Conservation (phyloP, 2,113 vertebrate species). For the Phrynosoma blainvillii region DNA sequence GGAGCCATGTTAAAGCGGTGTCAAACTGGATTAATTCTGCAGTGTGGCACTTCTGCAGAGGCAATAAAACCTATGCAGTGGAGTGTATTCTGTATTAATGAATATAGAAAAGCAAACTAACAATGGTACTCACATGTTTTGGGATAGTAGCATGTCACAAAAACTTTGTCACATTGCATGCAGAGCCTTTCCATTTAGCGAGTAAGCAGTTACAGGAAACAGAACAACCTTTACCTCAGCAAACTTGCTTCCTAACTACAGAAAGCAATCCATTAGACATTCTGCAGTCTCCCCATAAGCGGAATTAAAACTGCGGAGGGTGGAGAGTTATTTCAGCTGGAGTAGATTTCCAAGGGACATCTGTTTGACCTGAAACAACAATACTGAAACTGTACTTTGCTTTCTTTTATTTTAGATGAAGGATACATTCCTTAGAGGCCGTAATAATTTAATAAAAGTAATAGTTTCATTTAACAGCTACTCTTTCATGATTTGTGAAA, state of each 20-base stretch:
- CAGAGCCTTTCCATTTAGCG: constrained; percentile 49
- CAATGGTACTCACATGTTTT: not conserved
- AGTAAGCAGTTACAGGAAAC: constrained; percentile 49
- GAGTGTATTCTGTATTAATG: not conserved
- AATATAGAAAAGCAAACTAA: constrained; percentile 15
- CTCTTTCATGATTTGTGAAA: constrained; percentile 21
- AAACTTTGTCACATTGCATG: constrained; percentile 46
- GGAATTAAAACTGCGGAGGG: not conserved
- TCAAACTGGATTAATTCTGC: not conserved
- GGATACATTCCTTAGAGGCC: constrained; percentile 3
- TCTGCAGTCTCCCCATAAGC: not conserved
- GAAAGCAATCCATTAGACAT: fast-evolving
- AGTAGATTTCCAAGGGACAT: not conserved
- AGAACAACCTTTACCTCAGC: constrained; percentile 31
- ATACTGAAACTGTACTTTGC: constrained; percentile 25
- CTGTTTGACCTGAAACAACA: constrained; percentile 19
- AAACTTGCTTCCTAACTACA: constrained; percentile 37
- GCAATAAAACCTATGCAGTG: not conserved
- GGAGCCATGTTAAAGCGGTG: no score
- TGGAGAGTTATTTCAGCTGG: not conserved
- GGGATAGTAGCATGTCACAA: constrained; percentile 36
- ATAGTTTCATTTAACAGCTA: not conserved
- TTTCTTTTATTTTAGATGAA: constrained; percentile 34
- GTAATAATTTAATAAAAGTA: constrained; percentile 31
- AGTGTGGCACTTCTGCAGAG: not conserved